Conservation (phyloP, 2,888 invertebrate genomes). For the Erpobdella octoculata region DNA sequence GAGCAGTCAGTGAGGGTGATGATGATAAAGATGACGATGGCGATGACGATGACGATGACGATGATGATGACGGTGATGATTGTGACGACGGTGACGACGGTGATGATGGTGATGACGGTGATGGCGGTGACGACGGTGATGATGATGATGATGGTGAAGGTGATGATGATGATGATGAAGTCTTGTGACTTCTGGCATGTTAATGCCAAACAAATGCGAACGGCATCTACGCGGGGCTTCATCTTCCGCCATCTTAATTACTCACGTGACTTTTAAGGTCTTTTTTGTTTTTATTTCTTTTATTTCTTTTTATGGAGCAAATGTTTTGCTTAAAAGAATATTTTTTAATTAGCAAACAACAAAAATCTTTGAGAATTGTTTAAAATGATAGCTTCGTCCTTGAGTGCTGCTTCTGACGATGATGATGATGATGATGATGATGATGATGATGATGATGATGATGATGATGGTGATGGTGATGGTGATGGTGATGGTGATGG, state of each 20-base stretch:
- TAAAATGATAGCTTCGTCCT: too few relatives aligned
- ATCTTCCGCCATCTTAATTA: too few relatives aligned
- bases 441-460: constrained; percentile 27
- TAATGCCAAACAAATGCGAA: too few relatives aligned
- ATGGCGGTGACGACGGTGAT: not conserved
- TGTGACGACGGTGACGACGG: not conserved
- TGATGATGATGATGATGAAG: constrained; percentile 12
- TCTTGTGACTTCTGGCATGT: not conserved
- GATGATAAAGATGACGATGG: constrained; percentile 14
- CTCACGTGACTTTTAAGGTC: too few relatives aligned
- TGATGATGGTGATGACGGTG: not conserved
- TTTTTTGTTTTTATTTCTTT: too few relatives aligned
- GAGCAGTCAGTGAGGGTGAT: not conserved
- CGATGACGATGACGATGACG: constrained; percentile 10
- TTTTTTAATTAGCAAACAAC: too few relatives aligned
- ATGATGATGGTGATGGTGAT: constrained; percentile 25
- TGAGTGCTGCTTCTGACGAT: constrained; percentile 19
- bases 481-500: constrained; percentile 25
- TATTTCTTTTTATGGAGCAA: too few relatives aligned
- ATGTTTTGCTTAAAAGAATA: too few relatives aligned
- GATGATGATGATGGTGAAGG: not conserved
- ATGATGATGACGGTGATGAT: constrained; percentile 8
- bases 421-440: constrained; percentile 29
- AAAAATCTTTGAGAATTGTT: too few relatives aligned
- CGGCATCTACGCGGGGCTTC: too few relatives aligned